Percentiles rank a stretch among this genome's conserved stretches.
phyloP scores from a whole-genome alignment of 2,797 vertebrate species.

The Luscinia megarhynchos region DNA sequence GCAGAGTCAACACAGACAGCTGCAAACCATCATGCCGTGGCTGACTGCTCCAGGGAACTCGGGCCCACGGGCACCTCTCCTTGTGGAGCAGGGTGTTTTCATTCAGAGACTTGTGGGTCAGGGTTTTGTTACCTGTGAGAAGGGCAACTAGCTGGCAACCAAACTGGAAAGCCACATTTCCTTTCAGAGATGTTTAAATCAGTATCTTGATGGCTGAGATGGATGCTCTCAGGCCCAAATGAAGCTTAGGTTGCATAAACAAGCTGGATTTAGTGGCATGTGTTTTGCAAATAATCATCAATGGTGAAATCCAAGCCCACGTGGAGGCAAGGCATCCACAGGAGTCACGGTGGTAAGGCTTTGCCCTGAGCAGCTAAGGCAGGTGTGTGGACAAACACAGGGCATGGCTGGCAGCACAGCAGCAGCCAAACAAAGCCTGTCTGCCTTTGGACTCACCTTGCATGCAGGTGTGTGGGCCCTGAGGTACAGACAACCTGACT shows the following conservation, averaged over 20 bases:
- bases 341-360: background rate
- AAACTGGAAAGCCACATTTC: background rate
- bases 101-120: background rate
- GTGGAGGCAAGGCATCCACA: background rate
- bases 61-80: background rate
- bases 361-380: accelerated
- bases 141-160: background rate
- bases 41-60: background rate
- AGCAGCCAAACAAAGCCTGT: background rate
- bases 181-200: background rate
- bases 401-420: accelerated
- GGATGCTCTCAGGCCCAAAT: background rate
- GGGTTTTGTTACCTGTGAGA: background rate
- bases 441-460: background rate
- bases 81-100: background rate
- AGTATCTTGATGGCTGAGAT: background rate
- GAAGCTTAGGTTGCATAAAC: background rate
- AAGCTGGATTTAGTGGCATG: background rate
- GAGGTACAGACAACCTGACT: background rate
- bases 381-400: accelerated
- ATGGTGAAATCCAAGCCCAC: background rate
- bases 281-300: background rate
- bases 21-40: background rate
- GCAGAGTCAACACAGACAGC: background rate
- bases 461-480: background rate